These are phyloP conservation scores for Nasonia vitripennis DNA, from an alignment of 1,140 invertebrate species.

Conservation along the genomic window DNA sequence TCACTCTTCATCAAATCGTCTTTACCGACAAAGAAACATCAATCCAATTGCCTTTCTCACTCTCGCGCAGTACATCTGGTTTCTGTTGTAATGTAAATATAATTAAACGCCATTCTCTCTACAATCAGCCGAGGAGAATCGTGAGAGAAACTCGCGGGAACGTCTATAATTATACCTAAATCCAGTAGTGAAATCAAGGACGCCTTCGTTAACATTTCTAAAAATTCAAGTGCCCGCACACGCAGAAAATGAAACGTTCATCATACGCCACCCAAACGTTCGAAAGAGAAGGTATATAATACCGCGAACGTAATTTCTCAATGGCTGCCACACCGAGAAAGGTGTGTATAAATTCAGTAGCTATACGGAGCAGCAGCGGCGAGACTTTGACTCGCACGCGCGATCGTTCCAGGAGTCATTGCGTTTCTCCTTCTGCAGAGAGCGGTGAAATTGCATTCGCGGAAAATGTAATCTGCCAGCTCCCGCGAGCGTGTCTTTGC, in stretches of 20 bases:
- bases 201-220: too few species aligned
- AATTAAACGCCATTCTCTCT: slow-evolving; percentile 3
- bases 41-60: background rate
- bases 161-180: too few species aligned
- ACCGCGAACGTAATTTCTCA: slow-evolving; percentile 1
- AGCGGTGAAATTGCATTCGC: slow-evolving; percentile 45
- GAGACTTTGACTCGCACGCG: background rate
- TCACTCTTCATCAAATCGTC: slow-evolving; percentile 17
- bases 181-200: too few species aligned
- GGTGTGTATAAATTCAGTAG: slow-evolving; percentile 15
- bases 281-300: background rate
- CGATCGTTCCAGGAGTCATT: background rate
- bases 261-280: background rate
- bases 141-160: background rate
- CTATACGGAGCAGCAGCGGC: background rate
- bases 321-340: background rate
- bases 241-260: background rate
- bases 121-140: background rate
- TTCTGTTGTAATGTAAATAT: slow-evolving; percentile 5
- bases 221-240: too few species aligned
- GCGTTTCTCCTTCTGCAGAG: slow-evolving; percentile 10
- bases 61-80: background rate
- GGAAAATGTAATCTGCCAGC: slow-evolving; percentile 43
- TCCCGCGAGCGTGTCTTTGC: slow-evolving; percentile 21
- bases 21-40: background rate